Evolutionary conservation across 2,888 invertebrate genomes (phyloP), one percentile per base, ranked within the genome.

Genomic region (Resseliella maxima): DNA sequence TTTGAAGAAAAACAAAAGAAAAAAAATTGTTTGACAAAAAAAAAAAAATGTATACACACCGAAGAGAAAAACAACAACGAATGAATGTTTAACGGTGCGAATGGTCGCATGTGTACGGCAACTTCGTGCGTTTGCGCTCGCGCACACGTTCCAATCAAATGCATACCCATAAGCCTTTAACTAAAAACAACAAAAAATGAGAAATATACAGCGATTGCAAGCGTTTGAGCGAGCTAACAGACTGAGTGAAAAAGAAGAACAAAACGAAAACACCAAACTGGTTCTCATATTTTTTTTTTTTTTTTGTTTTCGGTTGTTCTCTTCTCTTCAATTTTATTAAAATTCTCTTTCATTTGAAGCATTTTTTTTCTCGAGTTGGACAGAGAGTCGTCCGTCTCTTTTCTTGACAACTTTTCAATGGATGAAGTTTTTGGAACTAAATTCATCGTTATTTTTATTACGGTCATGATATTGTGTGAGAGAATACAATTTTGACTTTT

Each of bases 271-370:
- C n/a, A n/a, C n/a, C n/a, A 50, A 50, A 50, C 46, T 50, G 46
- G 46, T 50, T 50, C 46, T 18, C 46, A 2, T 8, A 15, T 18
- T 8, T 18, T 8, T 1, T 50, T 50, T 8, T 18, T 8, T 8
- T 50, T 8, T 2, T 2, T 50, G 8, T 50, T 8, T 50, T 50
- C n/a, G n/a, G n/a, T n/a, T n/a, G n/a, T 50, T 15, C 18, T 50
- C 18, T 18, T 50, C 46, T 50, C 8, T 18, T 50, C 46, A 50
- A 18, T 50, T 50, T 72, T 72, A 72, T 72, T 72, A 72, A 72
- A 72, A 72, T 72, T 72, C 72, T 72, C 72, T 31, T 72, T 31
- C 72, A 72, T 31, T 72, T 72, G 72, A 72, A 72, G 31, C 31
- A 72, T 31, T 0, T 18, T 15, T 18, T 15, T 50, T 2, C 6